Percentiles rank a stretch among this genome's conserved stretches.
Evolutionary conservation across 2,888 invertebrate genomes (phyloP).

Genomic region (Lottia scabra): DNA sequence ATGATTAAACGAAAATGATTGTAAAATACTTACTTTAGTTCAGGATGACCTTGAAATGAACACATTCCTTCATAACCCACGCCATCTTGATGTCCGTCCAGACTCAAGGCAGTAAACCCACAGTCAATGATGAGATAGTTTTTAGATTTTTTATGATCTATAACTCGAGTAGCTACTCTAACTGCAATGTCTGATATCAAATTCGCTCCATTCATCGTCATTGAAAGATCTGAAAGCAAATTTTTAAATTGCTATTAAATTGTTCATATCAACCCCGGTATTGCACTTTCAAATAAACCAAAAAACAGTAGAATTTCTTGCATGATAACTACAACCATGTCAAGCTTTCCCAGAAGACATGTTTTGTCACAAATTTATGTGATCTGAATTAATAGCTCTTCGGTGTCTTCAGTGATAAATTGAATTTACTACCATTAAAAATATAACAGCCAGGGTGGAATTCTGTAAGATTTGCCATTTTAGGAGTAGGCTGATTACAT

Average conservation of each 20-base stretch:
- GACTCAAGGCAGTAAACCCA: conserved; percentile 57
- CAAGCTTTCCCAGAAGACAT: too few relatives aligned
- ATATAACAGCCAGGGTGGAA: conserved; percentile 69
- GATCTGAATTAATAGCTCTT: too few relatives aligned
- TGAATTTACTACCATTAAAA: conserved; percentile 61
- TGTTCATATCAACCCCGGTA: too few relatives aligned
- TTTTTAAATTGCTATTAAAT: too few relatives aligned
- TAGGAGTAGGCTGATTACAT: conserved; percentile 54
- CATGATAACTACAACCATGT: too few relatives aligned
- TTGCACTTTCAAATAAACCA: too few relatives aligned
- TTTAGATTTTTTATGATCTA: conserved; percentile 56
- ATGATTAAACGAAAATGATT: neutral
- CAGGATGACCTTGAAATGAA: conserved; percentile 51
- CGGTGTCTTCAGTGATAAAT: too few relatives aligned
- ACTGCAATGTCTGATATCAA: conserved; percentile 53
- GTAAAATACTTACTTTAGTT: conserved; percentile 49
- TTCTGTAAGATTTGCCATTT: conserved; percentile 57
- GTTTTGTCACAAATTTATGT: too few relatives aligned
- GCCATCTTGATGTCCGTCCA: conserved; percentile 49
- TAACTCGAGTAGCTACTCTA: conserved; percentile 60
- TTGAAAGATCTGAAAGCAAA: conserved; percentile 42
- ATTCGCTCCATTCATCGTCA: conserved; percentile 56
- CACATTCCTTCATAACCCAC: conserved; percentile 44
- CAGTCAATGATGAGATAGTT: conserved; percentile 62
- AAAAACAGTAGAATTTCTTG: too few relatives aligned